phyloP scores from a whole-genome alignment of 1,140 invertebrate genomes.

The Scaptomyza graminum region DNA sequence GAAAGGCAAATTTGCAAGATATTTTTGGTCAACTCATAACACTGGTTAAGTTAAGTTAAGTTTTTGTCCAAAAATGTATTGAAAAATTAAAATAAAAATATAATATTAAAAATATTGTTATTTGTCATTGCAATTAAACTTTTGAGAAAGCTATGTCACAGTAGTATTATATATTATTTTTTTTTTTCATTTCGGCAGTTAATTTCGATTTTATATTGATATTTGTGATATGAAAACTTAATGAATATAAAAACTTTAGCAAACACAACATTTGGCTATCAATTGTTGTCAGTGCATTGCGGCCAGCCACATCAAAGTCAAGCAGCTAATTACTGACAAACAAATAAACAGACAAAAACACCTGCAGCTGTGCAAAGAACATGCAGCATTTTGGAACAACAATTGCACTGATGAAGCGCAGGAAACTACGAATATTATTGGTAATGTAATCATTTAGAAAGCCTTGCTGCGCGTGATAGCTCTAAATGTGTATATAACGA shows the following conservation, averaged over 20 bases:
- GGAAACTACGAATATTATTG: background rate
- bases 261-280: background rate
- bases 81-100: too few relatives aligned
- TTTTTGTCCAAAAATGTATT: background rate
- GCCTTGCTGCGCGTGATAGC: constrained; percentile 55
- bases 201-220: too few relatives aligned
- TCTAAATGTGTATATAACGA: constrained; percentile 55
- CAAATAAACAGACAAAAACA: constrained; percentile 8
- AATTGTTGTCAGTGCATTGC: constrained; percentile 8
- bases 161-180: too few relatives aligned
- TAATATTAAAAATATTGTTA: too few relatives aligned
- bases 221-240: too few relatives aligned
- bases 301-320: constrained; percentile 4
- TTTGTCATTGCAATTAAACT: too few relatives aligned
- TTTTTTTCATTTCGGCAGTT: too few relatives aligned
- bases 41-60: background rate
- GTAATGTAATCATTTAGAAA: constrained; percentile 51
- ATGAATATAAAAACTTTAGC: too few relatives aligned
- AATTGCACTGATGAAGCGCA: background rate
- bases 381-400: constrained; percentile 9
- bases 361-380: constrained; percentile 21
- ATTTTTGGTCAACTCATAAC: too few relatives aligned
- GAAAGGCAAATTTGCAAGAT: too few relatives aligned
- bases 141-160: too few relatives aligned
- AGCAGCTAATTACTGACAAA: constrained; percentile 24